These are phyloP conservation scores for Drosophila melanica DNA, from an alignment of 1,140 invertebrate species.

Conservation along the genomic window DNA sequence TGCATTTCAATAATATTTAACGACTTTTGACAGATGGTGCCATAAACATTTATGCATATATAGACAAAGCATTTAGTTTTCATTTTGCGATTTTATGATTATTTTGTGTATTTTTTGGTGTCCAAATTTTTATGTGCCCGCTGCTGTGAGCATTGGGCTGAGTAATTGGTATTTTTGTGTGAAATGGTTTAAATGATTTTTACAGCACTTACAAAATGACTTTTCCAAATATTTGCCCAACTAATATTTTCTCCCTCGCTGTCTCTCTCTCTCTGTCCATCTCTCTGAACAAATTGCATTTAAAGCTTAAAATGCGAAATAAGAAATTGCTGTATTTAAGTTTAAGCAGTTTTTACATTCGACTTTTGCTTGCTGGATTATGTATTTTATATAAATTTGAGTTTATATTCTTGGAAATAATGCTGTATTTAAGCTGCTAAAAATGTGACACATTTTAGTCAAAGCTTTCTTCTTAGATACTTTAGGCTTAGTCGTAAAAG, in stretches of 20 bases:
- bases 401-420: too few relatives aligned
- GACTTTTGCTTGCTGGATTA: too few relatives aligned
- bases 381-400: too few relatives aligned
- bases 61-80: slow-evolving; percentile 57
- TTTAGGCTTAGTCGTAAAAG: slow-evolving; percentile 42
- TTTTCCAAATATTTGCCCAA: slow-evolving; percentile 45
- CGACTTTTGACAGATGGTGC: slow-evolving; percentile 46
- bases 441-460: neutral
- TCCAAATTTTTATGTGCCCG: slow-evolving; percentile 37
- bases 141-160: neutral
- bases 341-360: too few relatives aligned
- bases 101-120: slow-evolving; percentile 12
- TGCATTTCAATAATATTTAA: slow-evolving; percentile 65
- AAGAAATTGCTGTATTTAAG: slow-evolving; percentile 36
- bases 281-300: neutral
- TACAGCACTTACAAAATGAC: slow-evolving; percentile 27
- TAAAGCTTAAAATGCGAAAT: slow-evolving; percentile 5
- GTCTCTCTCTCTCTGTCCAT: neutral
- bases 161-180: slow-evolving; percentile 47
- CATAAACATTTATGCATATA: slow-evolving; percentile 43
- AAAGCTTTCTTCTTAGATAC: neutral
- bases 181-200: slow-evolving; percentile 53
- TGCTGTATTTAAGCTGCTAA: slow-evolving; percentile 1
- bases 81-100: slow-evolving; percentile 30
- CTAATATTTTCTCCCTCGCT: neutral